Evolutionary conservation across 2,888 invertebrate species (phyloP), one percentile per base, ranked within the genome.

Genomic region (Drosophila hawaiiensis): DNA sequence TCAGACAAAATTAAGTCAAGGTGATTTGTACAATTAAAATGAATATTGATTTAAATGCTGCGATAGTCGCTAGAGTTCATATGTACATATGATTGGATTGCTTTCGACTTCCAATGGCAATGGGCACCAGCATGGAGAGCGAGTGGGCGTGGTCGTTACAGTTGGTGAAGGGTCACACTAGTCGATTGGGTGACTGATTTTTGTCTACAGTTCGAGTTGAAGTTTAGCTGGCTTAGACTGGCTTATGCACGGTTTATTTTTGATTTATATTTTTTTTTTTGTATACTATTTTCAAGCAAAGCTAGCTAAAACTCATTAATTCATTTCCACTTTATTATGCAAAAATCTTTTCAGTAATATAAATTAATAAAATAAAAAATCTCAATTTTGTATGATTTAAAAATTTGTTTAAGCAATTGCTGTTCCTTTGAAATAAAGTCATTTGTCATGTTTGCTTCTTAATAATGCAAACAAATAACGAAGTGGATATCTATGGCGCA

Each of bases 11-110:
- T 87, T 89, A 87, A 87, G 87, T 87, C 87, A 87, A 87, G 87
- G 87, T 87, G 89, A 87, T 87, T 89, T 84, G 78, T 83, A 87
- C 89, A 87, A 87, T 87, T 87, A 87, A 87, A 87, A 80, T 72
- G 84, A 83, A 89, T 89, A 89, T 86, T 86, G 85, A 86, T 88
- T 88, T 80, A 85, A 88, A 83, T 63, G 72, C 75, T 52, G 61
- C 65, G 85, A 87, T 89, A 69, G 82, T 77, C 68, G 68, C 49
- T 52, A 25, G 56, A 50, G 76, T 61, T 65, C 76, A 76, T 49
- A 82, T 35, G 25, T 16, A 2, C 72, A 76, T 68, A 62, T 72
- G 69, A 78, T 56, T 78, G 58, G 65, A 58, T 61, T 75, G 74
- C 72, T 61, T 72, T 61, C 60, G 68, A 68, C 55, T 65, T 73